phyloP scores from a whole-genome alignment of 37 sponge, comb jelly and placozoan species.

The Agelas oroides region DNA sequence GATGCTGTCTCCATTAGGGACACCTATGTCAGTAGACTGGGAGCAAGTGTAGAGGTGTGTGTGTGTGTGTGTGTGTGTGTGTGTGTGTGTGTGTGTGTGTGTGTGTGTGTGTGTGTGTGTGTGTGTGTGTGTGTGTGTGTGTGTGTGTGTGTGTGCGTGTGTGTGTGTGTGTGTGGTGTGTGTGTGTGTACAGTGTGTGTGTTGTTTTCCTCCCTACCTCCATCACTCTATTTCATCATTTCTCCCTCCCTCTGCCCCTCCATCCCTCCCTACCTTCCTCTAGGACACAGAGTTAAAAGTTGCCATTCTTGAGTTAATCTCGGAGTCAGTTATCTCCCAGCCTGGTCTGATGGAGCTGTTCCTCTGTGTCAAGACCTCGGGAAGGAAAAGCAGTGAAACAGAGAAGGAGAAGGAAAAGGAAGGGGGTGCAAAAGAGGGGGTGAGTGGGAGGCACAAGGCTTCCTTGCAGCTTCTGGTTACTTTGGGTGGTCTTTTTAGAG shows the following conservation, averaged over 20 bases:
- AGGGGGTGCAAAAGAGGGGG: not conserved
- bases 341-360: conserved; percentile 84
- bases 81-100: not conserved
- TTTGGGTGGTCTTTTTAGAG: not conserved
- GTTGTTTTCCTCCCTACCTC: no score
- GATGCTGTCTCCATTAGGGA: conserved; percentile 71
- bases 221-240: not conserved
- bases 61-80: no score
- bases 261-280: no score
- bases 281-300: conserved; percentile 72
- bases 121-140: conserved; percentile 3
- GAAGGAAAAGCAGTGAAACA: conserved; percentile 2
- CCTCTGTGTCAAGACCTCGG: conserved; percentile 37
- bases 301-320: conserved; percentile 65
- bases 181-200: no score
- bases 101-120: not conserved
- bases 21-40: conserved; percentile 55
- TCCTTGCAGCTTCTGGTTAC: no score
- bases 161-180: no score
- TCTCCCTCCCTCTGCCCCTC: not conserved
- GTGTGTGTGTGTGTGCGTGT: conserved; percentile 22
- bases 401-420: not conserved
- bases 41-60: conserved; percentile 57
- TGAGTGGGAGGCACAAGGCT: not conserved
- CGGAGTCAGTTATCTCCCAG: conserved; percentile 58